Evolutionary conservation across 1,140 invertebrate genomes (phyloP).

Genomic region (Physella acuta): DNA sequence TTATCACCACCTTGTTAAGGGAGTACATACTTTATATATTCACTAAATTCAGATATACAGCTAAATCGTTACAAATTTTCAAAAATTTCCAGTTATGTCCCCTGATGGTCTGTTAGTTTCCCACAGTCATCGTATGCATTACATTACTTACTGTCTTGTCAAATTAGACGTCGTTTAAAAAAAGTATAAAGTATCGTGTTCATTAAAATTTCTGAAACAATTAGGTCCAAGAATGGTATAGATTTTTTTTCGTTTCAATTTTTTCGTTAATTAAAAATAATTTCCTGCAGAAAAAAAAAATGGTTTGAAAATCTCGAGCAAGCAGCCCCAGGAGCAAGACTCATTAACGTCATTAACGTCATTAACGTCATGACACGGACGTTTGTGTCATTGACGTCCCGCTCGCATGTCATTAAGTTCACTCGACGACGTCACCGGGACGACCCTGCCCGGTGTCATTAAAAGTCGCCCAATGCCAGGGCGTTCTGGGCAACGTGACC

Average conservation of each 20-base stretch:
- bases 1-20: too few species aligned
- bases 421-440: conserved; percentile 9
- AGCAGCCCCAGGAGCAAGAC: neutral
- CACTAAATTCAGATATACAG: too few species aligned
- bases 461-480: conserved; percentile 14
- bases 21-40: too few species aligned
- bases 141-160: neutral
- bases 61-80: too few species aligned
- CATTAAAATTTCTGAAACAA: too few species aligned
- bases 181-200: neutral
- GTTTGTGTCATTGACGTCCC: neutral
- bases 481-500: conserved; percentile 17
- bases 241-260: neutral
- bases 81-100: too few species aligned
- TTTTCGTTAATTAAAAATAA: neutral
- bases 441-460: conserved; percentile 12
- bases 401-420: conserved; percentile 13
- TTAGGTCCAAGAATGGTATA: neutral
- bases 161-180: neutral
- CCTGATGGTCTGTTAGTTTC: too few species aligned
- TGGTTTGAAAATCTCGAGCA: too few species aligned
- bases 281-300: neutral
- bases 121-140: too few species aligned
- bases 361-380: conserved; percentile 12
- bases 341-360: neutral